Base-by-base conservation (phyloP, 2,888 invertebrate genomes). In the Sarcophaga carnaria region DNA sequence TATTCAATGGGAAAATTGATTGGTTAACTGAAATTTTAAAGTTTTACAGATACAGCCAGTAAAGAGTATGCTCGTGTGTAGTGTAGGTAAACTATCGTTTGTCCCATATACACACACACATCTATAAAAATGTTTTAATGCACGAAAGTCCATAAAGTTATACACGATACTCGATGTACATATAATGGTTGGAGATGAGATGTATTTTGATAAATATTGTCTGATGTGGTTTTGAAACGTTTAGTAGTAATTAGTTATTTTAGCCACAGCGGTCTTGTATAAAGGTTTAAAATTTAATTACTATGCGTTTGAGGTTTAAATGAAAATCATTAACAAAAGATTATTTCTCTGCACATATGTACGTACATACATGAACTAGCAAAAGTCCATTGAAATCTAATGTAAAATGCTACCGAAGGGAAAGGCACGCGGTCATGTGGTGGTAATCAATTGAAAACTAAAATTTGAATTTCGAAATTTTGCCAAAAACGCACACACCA, bases 171-270 rank as follows among this genome's bases (percentile, higher is more conserved):
- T 54, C 10, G 4, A 5, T 54, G 12, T 54, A 22, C 22, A 22
- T 22, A 5, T 5, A 54, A 54, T 12, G 14, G 17, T 54, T 17
- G 17, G 14, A 14, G 17, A 12, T 54, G 8, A 4, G 64, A 17
- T 47, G 47, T 59, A 66, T 71, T 83, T 71, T 54, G 72, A 64
- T 75, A 86, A 82, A 86, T 81, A 86, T 77, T 76, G 71, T 69
- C 77, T 77, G 78, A 83, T 86, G 90, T 88, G 91, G 90, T 87
- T 90, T 89, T 83, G n/a, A 79, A 89, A 88, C 90, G 89, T 92
- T 91, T 91, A 90, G 90, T 89, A 90, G 87, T 91, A 92, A 91
- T 92, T 91, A 91, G 91, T 91, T 89, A 89, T 89, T 90, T 89
- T 89, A 88, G 90, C 92, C 91, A 89, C 91, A 90, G 89, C 79